A percentile compares a stretch with the other conserved stretches of the same genome.
These are phyloP conservation scores for Sula dactylatra DNA, from an alignment of 2,113 vertebrate species.

Conservation along the genomic window DNA sequence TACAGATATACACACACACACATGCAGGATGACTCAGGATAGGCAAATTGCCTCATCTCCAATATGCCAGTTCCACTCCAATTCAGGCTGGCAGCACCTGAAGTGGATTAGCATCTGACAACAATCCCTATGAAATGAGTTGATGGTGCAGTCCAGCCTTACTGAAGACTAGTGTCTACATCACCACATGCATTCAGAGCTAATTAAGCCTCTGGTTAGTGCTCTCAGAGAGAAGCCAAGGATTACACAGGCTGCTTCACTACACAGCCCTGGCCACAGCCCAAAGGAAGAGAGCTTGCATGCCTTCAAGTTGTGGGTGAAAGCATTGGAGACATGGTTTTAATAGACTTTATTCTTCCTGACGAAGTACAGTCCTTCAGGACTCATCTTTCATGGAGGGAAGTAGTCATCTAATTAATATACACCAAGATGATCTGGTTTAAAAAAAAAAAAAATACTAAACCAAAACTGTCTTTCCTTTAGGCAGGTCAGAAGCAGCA, in stretches of 20 bases:
- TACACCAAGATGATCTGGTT: background rate
- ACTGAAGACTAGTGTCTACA: background rate
- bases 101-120: background rate
- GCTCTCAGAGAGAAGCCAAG: background rate
- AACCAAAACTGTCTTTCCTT: background rate
- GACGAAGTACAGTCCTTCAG: background rate
- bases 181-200: background rate
- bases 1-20: background rate
- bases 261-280: background rate
- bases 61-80: background rate
- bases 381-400: background rate
- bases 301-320: background rate
- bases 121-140: background rate
- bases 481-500: background rate
- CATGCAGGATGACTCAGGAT: background rate
- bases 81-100: background rate
- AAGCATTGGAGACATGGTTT: background rate
- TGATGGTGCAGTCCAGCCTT: background rate
- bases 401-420: conserved; percentile 3
- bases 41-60: background rate
- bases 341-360: background rate
- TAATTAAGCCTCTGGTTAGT: background rate
- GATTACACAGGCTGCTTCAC: background rate
- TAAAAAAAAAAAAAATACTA: background rate
- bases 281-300: background rate